phyloP scores from a whole-genome alignment of 2,888 invertebrate species.

The Polyploca ridens region DNA sequence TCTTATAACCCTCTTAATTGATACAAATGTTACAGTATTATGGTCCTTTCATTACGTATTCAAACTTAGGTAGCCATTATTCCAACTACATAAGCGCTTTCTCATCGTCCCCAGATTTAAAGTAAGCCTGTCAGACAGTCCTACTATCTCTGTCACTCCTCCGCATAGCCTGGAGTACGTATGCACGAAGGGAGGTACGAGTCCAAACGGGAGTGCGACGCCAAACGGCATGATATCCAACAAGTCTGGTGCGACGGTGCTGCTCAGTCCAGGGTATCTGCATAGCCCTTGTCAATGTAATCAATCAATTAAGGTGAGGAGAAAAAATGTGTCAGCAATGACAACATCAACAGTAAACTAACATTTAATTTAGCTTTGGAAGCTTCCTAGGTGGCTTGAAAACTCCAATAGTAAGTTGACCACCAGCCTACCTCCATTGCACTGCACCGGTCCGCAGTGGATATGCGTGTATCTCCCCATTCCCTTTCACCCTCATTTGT shows the following conservation, averaged over 20 bases:
- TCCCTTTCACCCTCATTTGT: no score
- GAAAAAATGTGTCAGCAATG: neutral
- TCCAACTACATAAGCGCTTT: neutral
- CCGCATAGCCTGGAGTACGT: constrained; percentile 78
- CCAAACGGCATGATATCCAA: constrained; percentile 74
- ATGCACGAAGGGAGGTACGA: constrained; percentile 66
- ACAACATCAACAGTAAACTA: no score
- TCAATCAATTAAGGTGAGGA: constrained; percentile 73
- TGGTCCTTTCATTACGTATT: neutral
- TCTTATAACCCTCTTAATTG: no score
- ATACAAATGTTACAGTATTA: no score
- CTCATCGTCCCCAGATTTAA: constrained; percentile 59
- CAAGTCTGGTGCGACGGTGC: constrained; percentile 72
- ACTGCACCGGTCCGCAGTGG: no score
- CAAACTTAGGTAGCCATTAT: neutral
- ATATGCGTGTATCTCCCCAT: no score
- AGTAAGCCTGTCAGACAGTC: constrained; percentile 74
- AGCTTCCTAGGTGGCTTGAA: no score
- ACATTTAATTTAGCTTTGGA: no score
- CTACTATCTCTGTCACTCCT: constrained; percentile 76
- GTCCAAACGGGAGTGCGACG: constrained; percentile 75
- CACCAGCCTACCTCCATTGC: no score
- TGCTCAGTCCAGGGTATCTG: constrained; percentile 74
- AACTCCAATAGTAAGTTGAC: no score
- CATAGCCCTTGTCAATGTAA: constrained; percentile 79